Evolutionary conservation across 2,113 vertebrate genomes (phyloP), one percentile per base, ranked within the genome.

Genomic region (Podilymbus podiceps): DNA sequence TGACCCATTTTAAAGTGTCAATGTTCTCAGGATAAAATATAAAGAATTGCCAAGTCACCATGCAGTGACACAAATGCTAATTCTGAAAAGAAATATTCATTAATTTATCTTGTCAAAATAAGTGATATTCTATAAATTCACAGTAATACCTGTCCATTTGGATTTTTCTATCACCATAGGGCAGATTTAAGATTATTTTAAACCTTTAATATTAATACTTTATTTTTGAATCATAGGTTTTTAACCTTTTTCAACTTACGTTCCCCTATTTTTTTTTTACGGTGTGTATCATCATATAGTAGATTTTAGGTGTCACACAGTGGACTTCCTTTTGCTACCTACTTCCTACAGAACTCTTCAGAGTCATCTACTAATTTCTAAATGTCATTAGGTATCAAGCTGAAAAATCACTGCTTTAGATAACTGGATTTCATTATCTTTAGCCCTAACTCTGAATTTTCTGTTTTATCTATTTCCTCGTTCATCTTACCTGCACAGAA

Each of bases 191-290:
- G 20, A 9, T 6, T 50, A 6, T 28, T 91, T 76, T 38, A 81
- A 74, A 75, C 17, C 5, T 59, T 81, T 40, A 49, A 53, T 8
- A 25, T 7, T 38, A 25, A 11, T 27, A 73, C n/a, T 35, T 64
- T 60, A 33, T 0, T 30, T 63, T 55, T 50, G 10, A 83, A 50
- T 72, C 3, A 27, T 9, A 35, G 0, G 0, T 33, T 19, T 67
- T 75, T 4, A 53, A 17, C 3, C 11, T 49, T 79, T 79, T 52
- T 5, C 13, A 53, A 46, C 59, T 46, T 49, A 6, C 73, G 3
- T 8, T 73, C n/a, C 15, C 6, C 1, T 58, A 25, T 31, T 38
- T 47, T 5, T 77, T 90, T 77, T 90, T 86, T 10, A 23, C 64
- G 5, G 3, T 62, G 8, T 35, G 3, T 77, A 6, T 77, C 18